Conservation (phyloP, 2,113 vertebrate species). For the Corythornis vintsioides region DNA sequence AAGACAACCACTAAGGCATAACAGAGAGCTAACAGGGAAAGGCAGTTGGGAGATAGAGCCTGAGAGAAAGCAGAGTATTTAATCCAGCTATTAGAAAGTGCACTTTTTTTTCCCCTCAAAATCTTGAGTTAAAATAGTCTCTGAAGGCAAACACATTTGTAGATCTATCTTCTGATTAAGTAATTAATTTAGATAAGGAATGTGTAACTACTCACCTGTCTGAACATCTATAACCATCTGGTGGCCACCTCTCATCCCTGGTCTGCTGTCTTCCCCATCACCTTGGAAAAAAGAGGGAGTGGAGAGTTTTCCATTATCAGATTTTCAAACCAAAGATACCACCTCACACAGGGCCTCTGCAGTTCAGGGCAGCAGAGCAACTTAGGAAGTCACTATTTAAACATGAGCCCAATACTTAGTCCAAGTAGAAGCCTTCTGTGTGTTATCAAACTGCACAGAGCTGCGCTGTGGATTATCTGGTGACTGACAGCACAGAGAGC, state of each 20-base stretch:
- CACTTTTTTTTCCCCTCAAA: background rate
- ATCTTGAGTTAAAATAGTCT: background rate
- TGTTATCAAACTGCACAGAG: background rate
- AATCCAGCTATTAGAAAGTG: background rate
- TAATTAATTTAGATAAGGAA: background rate
- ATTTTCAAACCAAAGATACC: background rate
- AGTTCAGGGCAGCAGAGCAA: background rate
- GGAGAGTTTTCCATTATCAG: background rate
- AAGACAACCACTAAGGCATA: background rate
- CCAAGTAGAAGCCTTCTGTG: background rate
- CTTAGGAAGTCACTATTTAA: background rate
- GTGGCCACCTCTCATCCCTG: conserved; percentile 98
- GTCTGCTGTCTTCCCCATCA: conserved; percentile 93
- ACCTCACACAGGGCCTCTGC: background rate
- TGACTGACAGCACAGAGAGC: background rate
- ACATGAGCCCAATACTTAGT: background rate
- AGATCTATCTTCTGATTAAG: background rate
- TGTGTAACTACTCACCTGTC: conserved; percentile 82
- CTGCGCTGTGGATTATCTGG: background rate
- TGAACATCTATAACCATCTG: conserved; percentile 99
- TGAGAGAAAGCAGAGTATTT: background rate
- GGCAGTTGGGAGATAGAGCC: background rate
- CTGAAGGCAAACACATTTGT: background rate
- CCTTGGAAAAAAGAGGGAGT: conserved; percentile 71
- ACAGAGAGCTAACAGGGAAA: background rate